Conservation (phyloP, 1,140 invertebrate species). For the Anthonomus grandis region DNA sequence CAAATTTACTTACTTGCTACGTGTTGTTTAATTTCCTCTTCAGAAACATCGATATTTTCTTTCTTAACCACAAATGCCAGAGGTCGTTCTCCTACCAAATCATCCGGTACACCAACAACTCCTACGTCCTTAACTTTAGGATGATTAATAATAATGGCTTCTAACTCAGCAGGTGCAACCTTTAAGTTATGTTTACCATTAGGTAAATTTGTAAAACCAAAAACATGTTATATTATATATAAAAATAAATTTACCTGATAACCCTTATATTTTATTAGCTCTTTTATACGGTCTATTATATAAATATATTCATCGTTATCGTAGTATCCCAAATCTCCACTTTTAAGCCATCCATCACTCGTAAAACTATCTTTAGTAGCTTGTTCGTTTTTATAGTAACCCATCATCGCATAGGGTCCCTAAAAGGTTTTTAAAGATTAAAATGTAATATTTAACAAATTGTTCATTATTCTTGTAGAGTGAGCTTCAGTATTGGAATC, state of each 20-base stretch:
- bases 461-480: too few species aligned
- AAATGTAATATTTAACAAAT: too few species aligned
- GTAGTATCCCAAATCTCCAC: constrained; percentile 78
- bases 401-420: constrained; percentile 61
- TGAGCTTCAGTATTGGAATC: too few species aligned
- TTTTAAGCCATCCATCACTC: constrained; percentile 73
- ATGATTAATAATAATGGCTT: constrained; percentile 56
- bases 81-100: constrained; percentile 64
- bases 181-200: too few species aligned
- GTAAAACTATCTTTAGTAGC: constrained; percentile 70
- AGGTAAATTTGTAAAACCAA: too few species aligned
- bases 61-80: constrained; percentile 65
- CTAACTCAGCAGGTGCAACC: not conserved
- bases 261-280: not conserved
- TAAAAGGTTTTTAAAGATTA: not conserved
- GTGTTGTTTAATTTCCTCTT: constrained; percentile 51
- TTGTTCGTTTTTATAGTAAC: constrained; percentile 64
- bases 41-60: constrained; percentile 47
- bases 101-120: constrained; percentile 67
- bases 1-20: constrained; percentile 50
- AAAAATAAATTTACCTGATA: not conserved
- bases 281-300: constrained; percentile 67
- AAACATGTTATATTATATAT: too few species aligned
- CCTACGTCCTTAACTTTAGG: constrained; percentile 64
- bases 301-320: constrained; percentile 70